phyloP scores from a whole-genome alignment of 2,888 invertebrate genomes.

The Steinernema hermaphroditum region DNA sequence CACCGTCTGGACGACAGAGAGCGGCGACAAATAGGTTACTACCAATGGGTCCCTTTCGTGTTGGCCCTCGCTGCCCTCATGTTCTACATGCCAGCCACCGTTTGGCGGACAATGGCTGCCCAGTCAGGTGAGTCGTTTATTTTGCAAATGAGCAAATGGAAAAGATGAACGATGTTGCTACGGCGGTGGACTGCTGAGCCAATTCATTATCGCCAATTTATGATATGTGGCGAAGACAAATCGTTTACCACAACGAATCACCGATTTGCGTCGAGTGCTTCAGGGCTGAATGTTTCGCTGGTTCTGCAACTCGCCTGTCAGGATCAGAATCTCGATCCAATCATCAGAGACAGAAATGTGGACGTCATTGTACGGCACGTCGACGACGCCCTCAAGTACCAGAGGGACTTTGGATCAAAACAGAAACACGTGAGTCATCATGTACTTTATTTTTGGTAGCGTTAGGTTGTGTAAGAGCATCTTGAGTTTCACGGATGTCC shows the following conservation, averaged over 20 bases:
- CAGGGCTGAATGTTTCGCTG: slow-evolving; percentile 68
- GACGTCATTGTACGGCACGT: slow-evolving; percentile 70
- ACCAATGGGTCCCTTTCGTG: slow-evolving; percentile 65
- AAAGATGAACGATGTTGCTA: neutral
- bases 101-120: slow-evolving; percentile 65
- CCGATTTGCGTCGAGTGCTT: slow-evolving; percentile 14
- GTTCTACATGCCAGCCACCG: slow-evolving; percentile 65
- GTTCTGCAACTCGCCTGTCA: slow-evolving; percentile 66
- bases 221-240: neutral
- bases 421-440: slow-evolving; percentile 27
- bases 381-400: slow-evolving; percentile 69
- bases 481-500: too few species aligned
- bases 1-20: slow-evolving; percentile 66
- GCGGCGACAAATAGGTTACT: slow-evolving; percentile 64
- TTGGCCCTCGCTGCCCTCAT: slow-evolving; percentile 64
- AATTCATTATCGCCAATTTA: neutral
- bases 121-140: slow-evolving; percentile 57
- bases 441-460: too few species aligned
- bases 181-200: neutral
- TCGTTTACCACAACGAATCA: neutral
- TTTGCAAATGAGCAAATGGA: neutral
- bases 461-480: too few species aligned
- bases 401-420: slow-evolving; percentile 62
- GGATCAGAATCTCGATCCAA: slow-evolving; percentile 68
- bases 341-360: slow-evolving; percentile 68